Base-by-base conservation (phyloP, 2,797 vertebrate species). In the Graptemys geographica region DNA sequence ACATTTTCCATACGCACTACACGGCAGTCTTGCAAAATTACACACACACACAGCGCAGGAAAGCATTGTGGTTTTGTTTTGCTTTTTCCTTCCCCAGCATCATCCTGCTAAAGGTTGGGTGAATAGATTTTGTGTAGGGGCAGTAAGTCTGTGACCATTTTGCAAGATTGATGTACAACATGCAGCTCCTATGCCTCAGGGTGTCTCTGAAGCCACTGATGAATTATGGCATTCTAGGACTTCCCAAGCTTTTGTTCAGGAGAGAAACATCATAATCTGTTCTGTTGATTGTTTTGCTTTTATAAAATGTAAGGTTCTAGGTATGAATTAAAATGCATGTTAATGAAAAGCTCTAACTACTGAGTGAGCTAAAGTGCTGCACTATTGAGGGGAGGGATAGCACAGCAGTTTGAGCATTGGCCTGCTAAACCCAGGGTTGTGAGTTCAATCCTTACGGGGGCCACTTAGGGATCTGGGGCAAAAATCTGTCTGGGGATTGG, bases 1-100 rank as follows among this genome's bases (percentile, higher is more conserved):
- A 92, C 87, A 92, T 93, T 92, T 88, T 49, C 5, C 94, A 81
- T 95, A 37, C 37, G 0, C 83, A 90, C 96, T 95, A 90, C 93
- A 65, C 84, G 51, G 88, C 88, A 87, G 92, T 95, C 92, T 90
- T 95, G 83, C 95, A 90, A 90, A 44, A 81, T 33, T 12, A 53
- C 78, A 62, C 44, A 5, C 59, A 18, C 5, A 18, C 5, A 86
- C 47, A 1, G 5, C 83, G 47, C 87, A 79, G 33, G 4, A 65
- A n/a, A 91, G 52, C 89, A 79, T 94, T 92, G 55, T 95, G 81
- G 41, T 91, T 82, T 92, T 92, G 47, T 85, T 78, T 90, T 87
- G 25, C 72, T 90, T 65, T 41, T 3, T 15, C 47, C 23, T 80
- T n/a, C 79, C 88, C 55, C 11, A 31, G 41, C 47, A 33, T 74